Evolutionary conservation across 2,797 vertebrate genomes (phyloP), one percentile per base, ranked within the genome.

Genomic region (Paedocypris micromegethes): DNA sequence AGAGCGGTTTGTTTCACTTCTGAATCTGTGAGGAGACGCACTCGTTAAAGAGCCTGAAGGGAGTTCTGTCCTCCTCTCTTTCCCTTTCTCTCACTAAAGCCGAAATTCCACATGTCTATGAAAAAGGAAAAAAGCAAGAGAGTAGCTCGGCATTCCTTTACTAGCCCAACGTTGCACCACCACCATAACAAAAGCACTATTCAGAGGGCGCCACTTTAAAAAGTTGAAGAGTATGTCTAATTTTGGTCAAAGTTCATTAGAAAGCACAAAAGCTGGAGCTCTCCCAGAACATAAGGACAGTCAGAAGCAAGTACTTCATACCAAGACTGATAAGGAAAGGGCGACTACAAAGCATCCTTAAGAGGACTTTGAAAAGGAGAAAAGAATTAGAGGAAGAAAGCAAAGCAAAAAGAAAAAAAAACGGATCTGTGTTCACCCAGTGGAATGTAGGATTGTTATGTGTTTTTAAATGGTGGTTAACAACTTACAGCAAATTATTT

Each of bases 221-320:
- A 88, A 88, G 83, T 87, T 89, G 87, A 88, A 89, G 86, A 88
- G 87, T 87, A 88, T 88, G 86, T 90, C 89, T 90, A 89, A 90
- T 90, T 90, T 88, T 86, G 88, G 88, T 90, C 88, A 88, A 87
- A 90, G 88, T 89, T 89, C 86, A 87, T 90, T 88, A 89, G 84
- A 75, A 80, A 83, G 81, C 85, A 89, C 88, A 89, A 90, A 89
- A 88, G 86, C 88, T 82, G 82, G 81, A 86, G 84, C 83, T 86
- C 80, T 80, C 80, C 79, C 85, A 82, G 86, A 87, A 88, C 88
- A 89, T 79, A 84, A 86, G 84, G 86, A 89, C 88, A 86, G 85
- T 87, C 83, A 86, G 86, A 88, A 81, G 86, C 88, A 82, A 91
- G 86, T 81, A 83, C 84, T 86, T 86, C 82, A 81, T 84, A 83